Base-by-base conservation (phyloP, 2,113 vertebrate species). In the Melanerpes aurifrons region DNA sequence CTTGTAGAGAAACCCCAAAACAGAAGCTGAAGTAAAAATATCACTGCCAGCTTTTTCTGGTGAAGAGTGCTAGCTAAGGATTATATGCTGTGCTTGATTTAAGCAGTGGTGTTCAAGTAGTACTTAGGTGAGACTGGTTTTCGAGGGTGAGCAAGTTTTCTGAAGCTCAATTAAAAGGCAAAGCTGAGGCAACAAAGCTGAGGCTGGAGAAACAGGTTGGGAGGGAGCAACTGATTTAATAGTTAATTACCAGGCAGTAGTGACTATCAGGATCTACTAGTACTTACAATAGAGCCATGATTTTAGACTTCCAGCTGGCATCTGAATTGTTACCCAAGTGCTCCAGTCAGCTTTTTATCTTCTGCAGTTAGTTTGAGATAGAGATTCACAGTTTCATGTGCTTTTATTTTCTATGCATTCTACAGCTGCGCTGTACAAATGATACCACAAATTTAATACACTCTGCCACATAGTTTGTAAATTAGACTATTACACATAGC, bases 271-370 rank as follows among this genome's bases (percentile, higher is more conserved):
- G 19, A 73, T 62, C 50, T 62, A 63, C 40, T 47, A 53, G n/a
- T 37, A 56, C 31, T 70, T 78, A 69, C 9, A 79, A 31, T 5
- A 70, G 11, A 82, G 13, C 11, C 18, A 43, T 15, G 21, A 64
- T 82, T 95, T 92, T 79, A 80, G 50, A 79, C 20, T 76, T 76
- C 45, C 48, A 70, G 43, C 17, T 91, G 92, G 61, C n/a, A 53
- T 80, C 31, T 70, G 17, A 76, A 69, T 76, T 92, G 56, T 58
- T 78, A 14, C 12, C 32, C 16, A 25, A 63, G 10, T 70, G 31
- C 37, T 83, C 11, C 66, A 63, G 21, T 32, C 40, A 82, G 43
- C 17, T 86, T 90, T 90, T 80, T 78, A 26, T 77, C 48, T 90
- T 86, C 69, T 78, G 18, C 58, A 26, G 32, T 69, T 82, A 62